A percentile compares a stretch with the other conserved stretches of the same genome.
These are phyloP conservation scores for Drosophila mojavensis DNA, from an alignment of 1,140 invertebrate genomes.

Conservation along the genomic window DNA sequence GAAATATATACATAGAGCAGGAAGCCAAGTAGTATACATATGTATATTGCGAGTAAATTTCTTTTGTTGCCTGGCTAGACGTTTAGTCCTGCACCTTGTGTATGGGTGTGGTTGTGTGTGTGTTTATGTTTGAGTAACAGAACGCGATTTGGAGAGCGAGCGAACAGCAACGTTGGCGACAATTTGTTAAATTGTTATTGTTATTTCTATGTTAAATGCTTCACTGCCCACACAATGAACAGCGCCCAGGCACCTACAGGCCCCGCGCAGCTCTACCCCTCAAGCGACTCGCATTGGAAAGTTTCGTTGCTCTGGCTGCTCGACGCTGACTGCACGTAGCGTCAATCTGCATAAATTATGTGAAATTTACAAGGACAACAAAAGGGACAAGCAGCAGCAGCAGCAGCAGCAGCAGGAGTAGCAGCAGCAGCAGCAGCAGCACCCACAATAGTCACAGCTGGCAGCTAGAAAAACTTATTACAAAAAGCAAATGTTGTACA, in stretches of 20 bases:
- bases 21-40: slow-evolving; percentile 75
- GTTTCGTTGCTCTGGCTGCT: slow-evolving; percentile 21
- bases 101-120: slow-evolving; percentile 12
- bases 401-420: slow-evolving; percentile 22
- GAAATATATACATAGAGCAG: slow-evolving; percentile 59
- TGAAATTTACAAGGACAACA: slow-evolving; percentile 78
- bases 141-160: neutral
- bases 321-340: slow-evolving; percentile 71
- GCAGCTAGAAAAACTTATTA: slow-evolving; percentile 72
- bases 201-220: slow-evolving; percentile 83
- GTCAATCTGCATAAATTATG: slow-evolving; percentile 82
- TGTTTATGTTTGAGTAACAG: neutral
- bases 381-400: slow-evolving; percentile 34
- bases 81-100: slow-evolving; percentile 42
- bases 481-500: slow-evolving; percentile 74
- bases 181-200: slow-evolving; percentile 83
- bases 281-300: slow-evolving; percentile 26
- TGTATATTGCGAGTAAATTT: slow-evolving; percentile 70
- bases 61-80: slow-evolving; percentile 75
- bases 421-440: slow-evolving; percentile 22
- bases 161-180: slow-evolving; percentile 57
- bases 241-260: neutral
- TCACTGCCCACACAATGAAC: slow-evolving; percentile 69
- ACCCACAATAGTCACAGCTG: slow-evolving; percentile 25
- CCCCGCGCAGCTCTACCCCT: neutral